Evolutionary conservation across 2,797 vertebrate genomes (phyloP).

Genomic region (Tiaroga cobitis): DNA sequence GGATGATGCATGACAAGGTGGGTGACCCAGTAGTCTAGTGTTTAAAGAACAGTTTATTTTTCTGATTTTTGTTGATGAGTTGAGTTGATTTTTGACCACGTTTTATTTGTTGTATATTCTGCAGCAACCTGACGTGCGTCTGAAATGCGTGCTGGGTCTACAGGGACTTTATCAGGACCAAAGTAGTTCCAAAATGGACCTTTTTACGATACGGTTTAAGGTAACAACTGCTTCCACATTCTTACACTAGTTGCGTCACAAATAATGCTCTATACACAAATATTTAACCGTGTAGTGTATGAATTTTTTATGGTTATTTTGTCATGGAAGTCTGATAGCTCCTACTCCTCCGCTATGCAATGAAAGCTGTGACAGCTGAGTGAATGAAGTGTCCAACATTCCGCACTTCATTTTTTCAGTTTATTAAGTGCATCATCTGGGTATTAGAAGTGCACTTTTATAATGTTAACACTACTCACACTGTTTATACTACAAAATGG

Average conservation of each 20-base stretch:
- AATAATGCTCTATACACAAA: not conserved
- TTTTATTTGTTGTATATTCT: constrained; percentile 7
- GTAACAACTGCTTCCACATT: constrained; percentile 68
- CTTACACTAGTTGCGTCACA: not conserved
- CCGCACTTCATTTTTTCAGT: not conserved
- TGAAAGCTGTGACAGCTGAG: not conserved
- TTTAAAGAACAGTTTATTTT: not conserved
- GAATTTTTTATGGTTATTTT: not conserved
- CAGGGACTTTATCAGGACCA: constrained; percentile 84
- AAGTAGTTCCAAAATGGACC: constrained; percentile 85
- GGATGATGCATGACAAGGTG: constrained; percentile 95
- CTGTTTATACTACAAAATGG: not conserved
- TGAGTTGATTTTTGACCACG: not conserved
- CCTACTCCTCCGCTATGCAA: not conserved
- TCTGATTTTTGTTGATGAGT: not conserved
- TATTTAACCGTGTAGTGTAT: too few relatives aligned
- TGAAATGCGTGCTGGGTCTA: constrained; percentile 87
- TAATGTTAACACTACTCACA: not conserved
- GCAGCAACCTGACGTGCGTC: constrained; percentile 87
- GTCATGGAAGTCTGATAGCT: not conserved
- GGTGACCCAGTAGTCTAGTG: constrained; percentile 14
- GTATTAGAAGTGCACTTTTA: not conserved
- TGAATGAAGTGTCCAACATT: not conserved
- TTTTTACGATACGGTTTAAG: constrained; percentile 92
- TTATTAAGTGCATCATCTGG: not conserved